These are phyloP conservation scores for Varanus komodoensis DNA, from an alignment of 2,113 vertebrate genomes.

Conservation along the genomic window DNA sequence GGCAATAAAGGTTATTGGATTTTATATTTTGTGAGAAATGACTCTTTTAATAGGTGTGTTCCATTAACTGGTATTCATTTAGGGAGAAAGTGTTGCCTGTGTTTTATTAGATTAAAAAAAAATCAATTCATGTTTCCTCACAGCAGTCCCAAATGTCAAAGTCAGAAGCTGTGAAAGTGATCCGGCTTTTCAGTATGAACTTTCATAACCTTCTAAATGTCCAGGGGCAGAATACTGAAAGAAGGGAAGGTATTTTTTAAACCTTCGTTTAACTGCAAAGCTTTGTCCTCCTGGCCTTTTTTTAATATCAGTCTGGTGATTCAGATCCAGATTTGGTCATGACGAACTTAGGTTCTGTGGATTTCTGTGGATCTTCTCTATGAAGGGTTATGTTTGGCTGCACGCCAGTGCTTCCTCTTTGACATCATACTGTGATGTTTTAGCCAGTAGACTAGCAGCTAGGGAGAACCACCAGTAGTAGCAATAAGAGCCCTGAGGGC, in stretches of 20 bases:
- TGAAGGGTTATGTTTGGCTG: background rate
- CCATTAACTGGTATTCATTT: conserved; percentile 69
- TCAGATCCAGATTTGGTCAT: background rate
- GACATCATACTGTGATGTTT: background rate
- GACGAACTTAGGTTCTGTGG: background rate
- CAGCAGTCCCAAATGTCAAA: conserved; percentile 21
- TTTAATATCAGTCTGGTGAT: background rate
- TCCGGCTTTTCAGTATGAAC: conserved; percentile 20
- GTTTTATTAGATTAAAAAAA: conserved; percentile 70
- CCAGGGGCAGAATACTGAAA: conserved; percentile 16
- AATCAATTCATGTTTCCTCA: conserved; percentile 50
- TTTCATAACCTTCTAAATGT: conserved; percentile 36
- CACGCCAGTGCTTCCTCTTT: background rate
- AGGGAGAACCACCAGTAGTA: background rate
- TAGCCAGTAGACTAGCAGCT: no score
- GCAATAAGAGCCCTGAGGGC: background rate
- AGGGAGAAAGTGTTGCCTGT: conserved; percentile 46
- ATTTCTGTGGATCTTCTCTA: background rate
- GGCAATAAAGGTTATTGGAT: conserved; percentile 71
- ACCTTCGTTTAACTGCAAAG: background rate
- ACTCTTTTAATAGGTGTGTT: conserved; percentile 62
- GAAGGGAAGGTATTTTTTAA: background rate
- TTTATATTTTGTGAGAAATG: conserved; percentile 69
- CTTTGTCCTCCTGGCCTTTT: background rate
- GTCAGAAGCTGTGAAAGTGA: conserved; percentile 43